Evolutionary conservation across 2,888 invertebrate genomes (phyloP), one percentile per base, ranked within the genome.

Genomic region (Coleophora flavipennella): DNA sequence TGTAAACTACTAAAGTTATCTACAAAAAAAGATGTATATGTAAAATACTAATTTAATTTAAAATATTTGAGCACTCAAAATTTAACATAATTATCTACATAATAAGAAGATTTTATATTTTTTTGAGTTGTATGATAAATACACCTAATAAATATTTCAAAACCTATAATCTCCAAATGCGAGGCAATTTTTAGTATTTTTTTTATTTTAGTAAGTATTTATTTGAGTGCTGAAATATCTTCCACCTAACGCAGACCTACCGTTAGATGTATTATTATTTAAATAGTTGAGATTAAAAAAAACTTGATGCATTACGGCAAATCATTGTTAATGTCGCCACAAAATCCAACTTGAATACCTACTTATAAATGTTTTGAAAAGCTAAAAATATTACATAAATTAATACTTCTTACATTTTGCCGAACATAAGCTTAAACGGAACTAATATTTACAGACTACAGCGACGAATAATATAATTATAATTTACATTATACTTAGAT

Each of bases 91-190:
- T 72, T 68, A 65, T 27, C 10, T 9, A n/a, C 63, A 69, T 65
- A 51, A 67, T 64, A 69, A 68, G 59, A 59, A 72, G 67, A 68
- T 69, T 77, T 67, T 67, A 20, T 65, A 67, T 64, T 65, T 77
- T 78, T 79, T 77, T 68, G 68, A 78, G 78, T 73, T 79, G 76
- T 66, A 64, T 59, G 64, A 74, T 60, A 59, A 77, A 72, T 71
- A 20, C 20, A 20, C 20, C 20, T 20, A 20, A 20, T 20, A 20
- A 67, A 59, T 64, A 72, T 70, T 73, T 80, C 80, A 81, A 80
- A 83, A 80, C 81, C 80, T 83, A 83, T 77, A 65, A 20, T 75
- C 80, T 72, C 83, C 84, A 83, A 84, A 84, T 84, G 84, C 84
- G 84, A 84, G 84, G 84, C 65, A 81, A 84, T 81, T 78, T 69